phyloP scores from a whole-genome alignment of 2,113 vertebrate species.

The Labrus mixtus region DNA sequence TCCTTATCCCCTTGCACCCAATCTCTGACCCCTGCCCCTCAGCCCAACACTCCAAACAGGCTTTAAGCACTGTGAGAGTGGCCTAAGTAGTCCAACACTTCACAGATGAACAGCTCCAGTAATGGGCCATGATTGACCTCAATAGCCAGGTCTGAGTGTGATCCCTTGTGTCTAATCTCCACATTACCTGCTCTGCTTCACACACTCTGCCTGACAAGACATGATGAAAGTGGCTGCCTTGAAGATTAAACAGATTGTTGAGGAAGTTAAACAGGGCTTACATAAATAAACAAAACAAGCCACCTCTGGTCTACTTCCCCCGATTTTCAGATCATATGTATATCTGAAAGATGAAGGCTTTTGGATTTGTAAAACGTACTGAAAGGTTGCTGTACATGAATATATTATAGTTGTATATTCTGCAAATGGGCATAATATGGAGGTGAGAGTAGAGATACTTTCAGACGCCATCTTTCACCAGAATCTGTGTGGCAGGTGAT shows the following conservation, averaged over 20 bases:
- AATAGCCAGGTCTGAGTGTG: conserved; percentile 62
- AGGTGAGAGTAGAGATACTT: no score
- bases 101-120: conserved; percentile 78
- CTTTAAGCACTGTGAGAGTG: conserved; percentile 80
- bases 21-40: conserved; percentile 43
- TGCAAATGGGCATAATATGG: no score
- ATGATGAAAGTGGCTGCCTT: conserved; percentile 46
- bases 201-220: conserved; percentile 59
- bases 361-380: no score
- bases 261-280: conserved; percentile 40
- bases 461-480: no score
- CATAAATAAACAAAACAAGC: conserved; percentile 56
- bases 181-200: conserved; percentile 72
- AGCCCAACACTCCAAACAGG: conserved; percentile 61
- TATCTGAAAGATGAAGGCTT: no score
- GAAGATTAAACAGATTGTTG: conserved; percentile 37
- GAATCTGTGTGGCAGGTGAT: no score
- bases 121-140: conserved; percentile 78
- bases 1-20: conserved; percentile 32
- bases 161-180: conserved; percentile 74
- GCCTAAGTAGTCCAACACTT: conserved; percentile 78
- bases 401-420: no score
- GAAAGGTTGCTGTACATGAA: no score
- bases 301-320: no score
- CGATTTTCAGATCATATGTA: no score